Percentiles rank a stretch among this genome's conserved stretches.
Conservation (phyloP, 2,888 invertebrate genomes). For the Metalampra italica region DNA sequence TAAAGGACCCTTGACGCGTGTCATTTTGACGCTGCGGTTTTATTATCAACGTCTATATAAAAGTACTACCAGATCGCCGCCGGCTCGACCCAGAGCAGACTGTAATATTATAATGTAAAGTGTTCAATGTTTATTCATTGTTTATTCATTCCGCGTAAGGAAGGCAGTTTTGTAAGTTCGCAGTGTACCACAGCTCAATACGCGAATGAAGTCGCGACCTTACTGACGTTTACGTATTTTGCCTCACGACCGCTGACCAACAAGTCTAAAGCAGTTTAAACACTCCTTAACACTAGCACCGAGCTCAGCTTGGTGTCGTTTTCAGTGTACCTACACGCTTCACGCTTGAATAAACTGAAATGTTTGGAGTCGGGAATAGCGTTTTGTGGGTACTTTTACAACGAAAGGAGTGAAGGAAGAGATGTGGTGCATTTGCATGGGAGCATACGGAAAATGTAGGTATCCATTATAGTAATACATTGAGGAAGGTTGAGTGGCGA, state of each 20-base stretch:
- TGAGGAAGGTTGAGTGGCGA: too few relatives aligned
- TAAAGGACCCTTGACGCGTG: not conserved
- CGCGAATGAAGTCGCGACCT: too few relatives aligned
- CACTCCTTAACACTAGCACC: not conserved
- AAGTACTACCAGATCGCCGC: too few relatives aligned
- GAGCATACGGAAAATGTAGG: too few relatives aligned
- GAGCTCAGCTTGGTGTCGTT: not conserved
- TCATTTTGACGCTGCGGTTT: not conserved
- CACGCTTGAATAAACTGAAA: constrained; percentile 1
- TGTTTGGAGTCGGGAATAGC: constrained; percentile 3
- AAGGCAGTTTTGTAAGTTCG: too few relatives aligned
- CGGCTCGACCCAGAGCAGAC: too few relatives aligned
- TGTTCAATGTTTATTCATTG: too few relatives aligned
- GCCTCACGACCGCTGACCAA: not conserved
- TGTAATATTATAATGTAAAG: too few relatives aligned
- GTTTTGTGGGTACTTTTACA: not conserved
- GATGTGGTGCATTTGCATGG: not conserved
- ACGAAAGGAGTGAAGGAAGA: not conserved
- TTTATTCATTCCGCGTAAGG: too few relatives aligned
- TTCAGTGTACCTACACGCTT: not conserved
- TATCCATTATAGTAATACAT: too few relatives aligned
- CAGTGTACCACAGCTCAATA: too few relatives aligned
- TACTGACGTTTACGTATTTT: not conserved
- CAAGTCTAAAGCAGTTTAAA: not conserved
- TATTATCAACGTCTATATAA: not conserved